Percentiles rank a stretch among this genome's conserved stretches.
These are phyloP conservation scores for Heliconius hermathena DNA, from an alignment of 1,140 invertebrate genomes.

Conservation along the genomic window DNA sequence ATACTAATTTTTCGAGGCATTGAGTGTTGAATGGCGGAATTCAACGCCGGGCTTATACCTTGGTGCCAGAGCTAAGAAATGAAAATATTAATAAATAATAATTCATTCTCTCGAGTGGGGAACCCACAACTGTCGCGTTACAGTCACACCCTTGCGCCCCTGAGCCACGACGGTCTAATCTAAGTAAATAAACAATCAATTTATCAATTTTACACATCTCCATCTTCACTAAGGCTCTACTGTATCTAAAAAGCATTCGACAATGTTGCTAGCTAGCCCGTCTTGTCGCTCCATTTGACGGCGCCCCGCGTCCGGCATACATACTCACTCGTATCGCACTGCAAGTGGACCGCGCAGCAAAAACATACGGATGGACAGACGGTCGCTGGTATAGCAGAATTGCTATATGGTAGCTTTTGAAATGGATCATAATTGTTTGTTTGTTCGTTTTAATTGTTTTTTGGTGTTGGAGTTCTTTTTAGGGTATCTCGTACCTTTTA, in stretches of 20 bases:
- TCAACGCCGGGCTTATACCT: too few species aligned
- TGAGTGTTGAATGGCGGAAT: too few species aligned
- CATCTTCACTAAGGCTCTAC: background rate
- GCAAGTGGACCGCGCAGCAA: conserved; percentile 69
- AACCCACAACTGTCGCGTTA: too few species aligned
- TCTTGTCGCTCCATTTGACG: conserved; percentile 71
- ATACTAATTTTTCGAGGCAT: too few species aligned
- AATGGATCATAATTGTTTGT: conserved; percentile 16
- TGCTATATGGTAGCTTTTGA: conserved; percentile 14
- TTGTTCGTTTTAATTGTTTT: background rate
- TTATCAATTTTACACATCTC: background rate
- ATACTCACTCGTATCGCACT: conserved; percentile 79
- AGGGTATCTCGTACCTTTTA: too few species aligned
- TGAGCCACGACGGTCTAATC: too few species aligned
- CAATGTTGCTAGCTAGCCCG: conserved; percentile 18
- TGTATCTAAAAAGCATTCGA: background rate
- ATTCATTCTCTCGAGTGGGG: too few species aligned
- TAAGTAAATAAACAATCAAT: background rate
- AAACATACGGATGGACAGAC: conserved; percentile 67
- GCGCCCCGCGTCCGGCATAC: conserved; percentile 66
- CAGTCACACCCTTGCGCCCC: too few species aligned
- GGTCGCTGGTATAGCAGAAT: conserved; percentile 32
- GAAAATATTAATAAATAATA: too few species aligned
- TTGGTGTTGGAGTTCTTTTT: too few species aligned
- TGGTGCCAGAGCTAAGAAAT: too few species aligned